Conservation (phyloP, 2,797 vertebrate genomes). For the Leptodactylus fallax region DNA sequence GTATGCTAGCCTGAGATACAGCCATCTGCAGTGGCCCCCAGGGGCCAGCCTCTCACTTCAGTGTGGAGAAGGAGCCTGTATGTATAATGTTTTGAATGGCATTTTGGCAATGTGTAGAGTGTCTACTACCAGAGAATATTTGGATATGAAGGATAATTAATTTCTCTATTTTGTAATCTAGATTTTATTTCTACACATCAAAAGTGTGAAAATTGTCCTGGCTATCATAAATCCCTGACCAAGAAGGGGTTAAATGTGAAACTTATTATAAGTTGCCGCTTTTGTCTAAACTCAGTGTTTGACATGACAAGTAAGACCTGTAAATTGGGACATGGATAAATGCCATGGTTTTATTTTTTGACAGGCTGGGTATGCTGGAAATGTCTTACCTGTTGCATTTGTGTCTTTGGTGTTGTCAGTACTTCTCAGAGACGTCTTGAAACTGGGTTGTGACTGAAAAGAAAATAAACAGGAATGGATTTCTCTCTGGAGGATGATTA, state of each 20-base stretch:
- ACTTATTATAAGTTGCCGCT: neutral
- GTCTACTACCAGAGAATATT: no score
- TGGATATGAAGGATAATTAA: no score
- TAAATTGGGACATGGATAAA: neutral
- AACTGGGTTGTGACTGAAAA: slow-evolving; percentile 37
- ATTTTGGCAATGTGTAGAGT: no score
- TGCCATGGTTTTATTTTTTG: neutral
- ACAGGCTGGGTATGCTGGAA: neutral
- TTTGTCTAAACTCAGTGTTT: neutral
- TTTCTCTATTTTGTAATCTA: no score
- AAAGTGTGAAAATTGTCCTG: no score
- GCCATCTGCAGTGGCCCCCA: no score
- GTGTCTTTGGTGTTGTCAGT: neutral
- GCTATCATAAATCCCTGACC: no score
- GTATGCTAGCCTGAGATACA: no score
- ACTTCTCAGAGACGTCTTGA: slow-evolving; percentile 28
- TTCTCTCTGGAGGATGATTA: neutral
- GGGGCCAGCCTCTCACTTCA: no score
- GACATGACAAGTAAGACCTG: neutral
- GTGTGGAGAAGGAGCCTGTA: no score
- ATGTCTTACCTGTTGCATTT: slow-evolving; percentile 5
- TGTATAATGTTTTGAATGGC: no score
- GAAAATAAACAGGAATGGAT: neutral
- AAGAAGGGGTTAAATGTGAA: neutral
- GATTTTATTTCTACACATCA: no score